A percentile compares a stretch with the other conserved stretches of the same genome.
Conservation (phyloP, 2,113 vertebrate genomes). For the Seriola dumerili region DNA sequence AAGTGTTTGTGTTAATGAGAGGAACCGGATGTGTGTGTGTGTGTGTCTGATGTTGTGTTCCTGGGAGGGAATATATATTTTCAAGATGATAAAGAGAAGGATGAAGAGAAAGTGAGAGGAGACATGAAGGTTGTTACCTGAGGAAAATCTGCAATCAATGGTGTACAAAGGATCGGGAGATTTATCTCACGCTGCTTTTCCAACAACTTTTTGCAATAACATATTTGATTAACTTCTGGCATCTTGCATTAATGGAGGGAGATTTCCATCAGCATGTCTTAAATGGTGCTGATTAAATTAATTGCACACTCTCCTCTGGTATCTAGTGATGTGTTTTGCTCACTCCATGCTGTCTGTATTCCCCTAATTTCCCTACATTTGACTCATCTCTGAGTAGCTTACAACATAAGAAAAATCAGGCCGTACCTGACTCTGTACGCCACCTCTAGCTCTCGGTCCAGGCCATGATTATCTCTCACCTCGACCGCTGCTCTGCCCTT, state of each 20-base stretch:
- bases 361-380: not conserved
- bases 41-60: not conserved
- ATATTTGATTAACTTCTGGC: conserved; percentile 1
- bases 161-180: not conserved
- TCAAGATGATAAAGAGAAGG: not conserved
- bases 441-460: no score
- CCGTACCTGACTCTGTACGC: no score
- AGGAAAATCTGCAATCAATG: not conserved
- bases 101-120: not conserved
- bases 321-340: not conserved
- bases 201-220: not conserved
- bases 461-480: no score
- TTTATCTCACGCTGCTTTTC: not conserved
- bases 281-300: conserved; percentile 51
- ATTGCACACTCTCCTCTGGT: not conserved
- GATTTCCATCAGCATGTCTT: conserved; percentile 37
- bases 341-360: not conserved
- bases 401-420: no score
- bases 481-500: no score
- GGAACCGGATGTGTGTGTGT: not conserved
- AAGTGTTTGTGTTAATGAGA: not conserved
- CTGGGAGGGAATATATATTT: not conserved
- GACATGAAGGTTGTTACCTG: not conserved
- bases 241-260: conserved; percentile 28
- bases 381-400: not conserved